Base-by-base conservation (phyloP, 2,113 vertebrate species). In the Reinhardtius hippoglossoides region DNA sequence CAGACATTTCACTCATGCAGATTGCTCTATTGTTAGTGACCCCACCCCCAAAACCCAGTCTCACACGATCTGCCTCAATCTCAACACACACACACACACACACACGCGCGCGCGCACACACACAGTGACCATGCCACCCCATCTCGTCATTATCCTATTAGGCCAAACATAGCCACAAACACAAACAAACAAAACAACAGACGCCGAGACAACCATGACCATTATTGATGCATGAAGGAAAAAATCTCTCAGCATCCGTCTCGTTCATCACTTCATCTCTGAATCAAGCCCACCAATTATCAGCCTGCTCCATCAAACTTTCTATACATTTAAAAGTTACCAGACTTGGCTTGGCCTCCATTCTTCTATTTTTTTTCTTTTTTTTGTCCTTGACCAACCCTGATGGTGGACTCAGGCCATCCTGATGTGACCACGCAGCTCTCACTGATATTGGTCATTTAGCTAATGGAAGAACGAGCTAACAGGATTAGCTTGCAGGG, bases 381-480 rank as follows among this genome's bases (percentile, higher is more conserved):
- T 84, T 81, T 80, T 92, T 83, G 95, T 96, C 96, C 95, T 96
- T 96, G 95, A 94, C 95, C 93, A 94, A 83, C 92, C 93, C 62
- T 52, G 31, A 63, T 42, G 26, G 67, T 31, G 37, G 93, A 95
- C 94, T 94, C 93, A 83, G 83, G 91, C 90, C 46, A 50, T 73
- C 67, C 80, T 58, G 81, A 71, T 79, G 82, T 78, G 84, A 87
- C 85, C 69, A 94, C 82, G 93, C 94, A 95, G 95, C 95, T 94
- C 94, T 97, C 96, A 94, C 94, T 93, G 94, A 96, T 96, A 96
- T 96, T 96, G 95, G 96, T 94, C 94, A 95, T 96, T 95, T 96
- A 95, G 95, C 93, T 97, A 97, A 97, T 94, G 95, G 96, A 95
- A 94, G 93, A 95, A 92, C 80, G 74, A 93, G 90, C 24, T 97